These are phyloP conservation scores for Perodicticus potto DNA, from an alignment of 2,797 vertebrate species.

Conservation along the genomic window DNA sequence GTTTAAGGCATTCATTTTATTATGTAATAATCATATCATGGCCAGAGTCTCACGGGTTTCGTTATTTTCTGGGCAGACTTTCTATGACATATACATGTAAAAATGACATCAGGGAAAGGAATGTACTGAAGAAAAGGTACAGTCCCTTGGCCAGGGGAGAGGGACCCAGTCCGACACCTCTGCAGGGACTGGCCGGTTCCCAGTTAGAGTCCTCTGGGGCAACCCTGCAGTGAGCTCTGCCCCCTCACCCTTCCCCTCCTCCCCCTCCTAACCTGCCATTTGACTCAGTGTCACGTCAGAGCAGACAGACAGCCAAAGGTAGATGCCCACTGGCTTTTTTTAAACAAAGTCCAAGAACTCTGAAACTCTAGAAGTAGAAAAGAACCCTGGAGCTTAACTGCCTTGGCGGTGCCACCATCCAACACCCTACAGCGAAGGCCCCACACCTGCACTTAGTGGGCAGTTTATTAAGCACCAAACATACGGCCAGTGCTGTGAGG, in stretches of 20 bases:
- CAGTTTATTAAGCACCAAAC: not conserved
- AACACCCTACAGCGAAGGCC: not conserved
- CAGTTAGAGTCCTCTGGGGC: not conserved
- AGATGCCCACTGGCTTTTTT: fast-evolving
- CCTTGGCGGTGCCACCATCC: fast-evolving
- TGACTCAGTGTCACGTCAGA: not conserved
- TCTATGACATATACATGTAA: fast-evolving
- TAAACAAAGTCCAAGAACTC: not conserved
- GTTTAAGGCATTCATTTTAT: not conserved
- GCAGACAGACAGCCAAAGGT: not conserved
- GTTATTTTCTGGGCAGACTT: not conserved
- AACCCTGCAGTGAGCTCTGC: fast-evolving
- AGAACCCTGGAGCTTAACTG: not conserved
- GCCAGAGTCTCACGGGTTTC: not conserved
- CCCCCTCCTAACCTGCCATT: not conserved
- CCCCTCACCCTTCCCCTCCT: too few relatives aligned
- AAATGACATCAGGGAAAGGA: not conserved
- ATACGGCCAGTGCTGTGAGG: fast-evolving
- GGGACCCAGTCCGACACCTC: fast-evolving
- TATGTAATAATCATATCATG: not conserved
- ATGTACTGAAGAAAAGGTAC: not conserved
- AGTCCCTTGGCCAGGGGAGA: not conserved
- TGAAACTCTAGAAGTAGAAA: not conserved
- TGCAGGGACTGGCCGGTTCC: not conserved
- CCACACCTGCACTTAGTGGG: fast-evolving